Percentiles rank a stretch among this genome's conserved stretches.
Conservation (phyloP, 2,888 invertebrate genomes). For the Cheilosia urbana region DNA sequence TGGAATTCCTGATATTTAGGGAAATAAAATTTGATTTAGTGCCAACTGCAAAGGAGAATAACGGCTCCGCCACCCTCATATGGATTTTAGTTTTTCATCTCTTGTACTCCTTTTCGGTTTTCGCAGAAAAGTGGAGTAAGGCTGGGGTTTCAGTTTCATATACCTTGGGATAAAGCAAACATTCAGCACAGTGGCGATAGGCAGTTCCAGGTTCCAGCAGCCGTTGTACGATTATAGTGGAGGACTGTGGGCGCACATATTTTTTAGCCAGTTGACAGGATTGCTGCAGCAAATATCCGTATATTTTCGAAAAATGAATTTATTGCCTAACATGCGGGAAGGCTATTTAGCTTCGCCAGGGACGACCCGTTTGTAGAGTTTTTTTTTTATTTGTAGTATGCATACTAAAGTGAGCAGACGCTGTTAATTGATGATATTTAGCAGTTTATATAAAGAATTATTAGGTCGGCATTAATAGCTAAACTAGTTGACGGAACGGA, state of each 20-base stretch:
- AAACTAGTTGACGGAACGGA: background rate
- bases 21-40: slow-evolving; percentile 83
- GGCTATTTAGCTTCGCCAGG: slow-evolving; percentile 31
- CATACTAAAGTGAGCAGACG: slow-evolving; percentile 1
- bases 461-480: background rate
- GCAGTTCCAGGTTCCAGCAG: slow-evolving; percentile 36
- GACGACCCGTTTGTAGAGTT: slow-evolving; percentile 8
- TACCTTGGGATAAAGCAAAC: slow-evolving; percentile 68
- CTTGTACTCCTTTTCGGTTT: slow-evolving; percentile 27
- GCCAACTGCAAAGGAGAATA: slow-evolving; percentile 76
- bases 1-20: slow-evolving; percentile 75
- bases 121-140: background rate
- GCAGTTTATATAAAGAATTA: slow-evolving; percentile 31
- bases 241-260: slow-evolving; percentile 54
- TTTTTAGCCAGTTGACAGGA: slow-evolving; percentile 66
- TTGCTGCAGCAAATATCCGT: slow-evolving; percentile 59
- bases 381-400: background rate
- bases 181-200: slow-evolving; percentile 41
- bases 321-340: slow-evolving; percentile 58
- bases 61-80: slow-evolving; percentile 70
- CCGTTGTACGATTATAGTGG: slow-evolving; percentile 30
- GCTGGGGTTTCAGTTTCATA: slow-evolving; percentile 12
- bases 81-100: slow-evolving; percentile 52
- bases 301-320: slow-evolving; percentile 68
- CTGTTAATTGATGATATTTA: slow-evolving; percentile 32